A percentile compares a stretch with the other conserved stretches of the same genome.
Evolutionary conservation across 2,888 invertebrate species (phyloP).

Genomic region (Nymphalis c-album): DNA sequence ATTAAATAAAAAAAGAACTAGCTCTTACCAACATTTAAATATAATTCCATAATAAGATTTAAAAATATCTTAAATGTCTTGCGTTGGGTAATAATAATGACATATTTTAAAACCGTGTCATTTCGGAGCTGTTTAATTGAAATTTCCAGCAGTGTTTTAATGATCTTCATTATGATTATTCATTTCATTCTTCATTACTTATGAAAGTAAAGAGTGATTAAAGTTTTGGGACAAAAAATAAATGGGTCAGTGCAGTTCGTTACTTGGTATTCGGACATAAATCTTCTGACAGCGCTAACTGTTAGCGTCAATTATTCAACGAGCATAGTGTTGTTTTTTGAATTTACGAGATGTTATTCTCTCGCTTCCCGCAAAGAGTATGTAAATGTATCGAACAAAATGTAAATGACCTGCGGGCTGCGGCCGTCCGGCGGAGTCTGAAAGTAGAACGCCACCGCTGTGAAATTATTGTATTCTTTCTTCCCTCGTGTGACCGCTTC

Average conservation of each 20-base stretch:
- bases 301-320: slow-evolving; percentile 59
- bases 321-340: slow-evolving; percentile 52
- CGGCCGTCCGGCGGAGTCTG: slow-evolving; percentile 11
- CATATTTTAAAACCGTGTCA: too few relatives aligned
- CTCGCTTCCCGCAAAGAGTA: slow-evolving; percentile 52
- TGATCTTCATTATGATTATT: too few relatives aligned
- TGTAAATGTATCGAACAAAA: slow-evolving; percentile 62
- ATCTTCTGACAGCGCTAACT: slow-evolving; percentile 51
- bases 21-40: too few relatives aligned
- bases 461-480: slow-evolving; percentile 35
- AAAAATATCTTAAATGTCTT: too few relatives aligned
- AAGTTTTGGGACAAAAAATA: slow-evolving; percentile 24
- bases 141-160: neutral
- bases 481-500: slow-evolving; percentile 29
- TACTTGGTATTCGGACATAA: slow-evolving; percentile 36
- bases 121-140: too few relatives aligned
- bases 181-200: too few relatives aligned
- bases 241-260: slow-evolving; percentile 36
- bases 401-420: slow-evolving; percentile 57
- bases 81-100: too few relatives aligned
- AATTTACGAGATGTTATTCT: slow-evolving; percentile 57
- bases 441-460: slow-evolving; percentile 23
- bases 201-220: neutral
- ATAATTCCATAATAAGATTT: too few relatives aligned
- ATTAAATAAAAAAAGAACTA: too few relatives aligned